Evolutionary conservation across 2,797 vertebrate species (phyloP), one percentile per base, ranked within the genome.

Genomic region (Silurus lanzhouensis): DNA sequence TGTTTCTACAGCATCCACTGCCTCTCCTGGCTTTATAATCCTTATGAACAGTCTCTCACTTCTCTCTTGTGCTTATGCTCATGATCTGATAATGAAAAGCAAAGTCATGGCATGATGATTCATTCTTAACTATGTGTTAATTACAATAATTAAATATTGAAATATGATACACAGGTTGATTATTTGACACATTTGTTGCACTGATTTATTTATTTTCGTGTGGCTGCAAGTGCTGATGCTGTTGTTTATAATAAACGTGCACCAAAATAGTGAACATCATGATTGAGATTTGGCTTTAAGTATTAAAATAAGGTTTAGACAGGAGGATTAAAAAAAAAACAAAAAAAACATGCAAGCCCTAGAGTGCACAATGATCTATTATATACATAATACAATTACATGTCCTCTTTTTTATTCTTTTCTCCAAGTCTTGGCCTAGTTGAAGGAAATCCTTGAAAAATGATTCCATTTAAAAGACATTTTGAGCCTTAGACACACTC

Each of bases 401-500:
- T 46, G n/a, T 61, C 55, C 44, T 52, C 14, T 66, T 66, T 80
- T 72, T 31, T 46, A 44, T 71, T 15, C 3, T 20, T 20, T 38
- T 6, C 64, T 70, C 71, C 25, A 57, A 19, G 46, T 60, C 48
- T 14, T 67, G 52, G 38, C 20, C 22, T 76, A n/a, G 19, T 64
- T 78, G 19, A 15, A 83, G 48, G 55, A 55, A 58, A 64, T 71
- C 52, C 80, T 52, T 60, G n/a, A 25, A 87, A 20, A 85, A 81
- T 67, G 27, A 83, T 52, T 61, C n/a, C n/a, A 64, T 83, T 75
- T 61, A 80, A 46, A 38, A 22, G 67, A 19, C 79, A 82, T 31
- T 87, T 64, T 85, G 76, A 82, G 86, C 86, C 76, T 52, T 78
- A 77, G 19, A 58, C 70, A 70, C 19, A 72, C 81, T 55, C 46